These are phyloP conservation scores for Chloebia gouldiae DNA, from an alignment of 2,113 vertebrate species.

Conservation along the genomic window DNA sequence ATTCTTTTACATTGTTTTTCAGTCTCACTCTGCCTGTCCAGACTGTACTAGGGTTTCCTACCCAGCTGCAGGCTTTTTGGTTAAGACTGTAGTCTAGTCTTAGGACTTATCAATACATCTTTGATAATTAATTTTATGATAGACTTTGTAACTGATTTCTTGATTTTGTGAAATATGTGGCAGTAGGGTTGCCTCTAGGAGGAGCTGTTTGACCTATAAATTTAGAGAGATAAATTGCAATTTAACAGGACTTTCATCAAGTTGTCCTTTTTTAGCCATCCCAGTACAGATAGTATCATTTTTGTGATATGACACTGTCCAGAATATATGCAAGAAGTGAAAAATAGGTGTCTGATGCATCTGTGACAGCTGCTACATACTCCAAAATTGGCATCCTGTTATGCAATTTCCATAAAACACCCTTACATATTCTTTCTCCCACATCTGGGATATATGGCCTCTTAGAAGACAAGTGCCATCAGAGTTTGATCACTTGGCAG, in stretches of 20 bases:
- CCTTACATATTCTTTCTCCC: neutral
- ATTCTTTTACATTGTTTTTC: neutral
- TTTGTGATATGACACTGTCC: neutral
- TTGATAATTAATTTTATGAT: neutral
- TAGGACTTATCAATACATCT: neutral
- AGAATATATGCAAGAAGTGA: neutral
- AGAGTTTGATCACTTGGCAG: neutral
- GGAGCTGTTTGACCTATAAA: neutral
- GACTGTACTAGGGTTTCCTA: neutral
- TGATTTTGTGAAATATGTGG: neutral
- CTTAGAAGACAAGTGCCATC: neutral
- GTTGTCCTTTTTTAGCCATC: neutral
- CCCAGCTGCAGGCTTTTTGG: neutral
- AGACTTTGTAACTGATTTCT: neutral
- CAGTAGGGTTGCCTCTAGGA: neutral
- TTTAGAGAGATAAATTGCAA: neutral
- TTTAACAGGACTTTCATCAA: neutral
- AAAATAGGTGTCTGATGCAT: neutral
- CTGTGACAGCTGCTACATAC: neutral
- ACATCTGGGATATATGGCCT: neutral
- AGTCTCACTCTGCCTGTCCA: neutral
- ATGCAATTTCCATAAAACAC: neutral
- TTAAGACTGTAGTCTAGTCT: neutral
- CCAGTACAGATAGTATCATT: neutral
- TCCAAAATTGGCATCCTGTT: neutral